Conservation (phyloP, 1,140 invertebrate genomes). For the Archegozetes longisetosus region DNA sequence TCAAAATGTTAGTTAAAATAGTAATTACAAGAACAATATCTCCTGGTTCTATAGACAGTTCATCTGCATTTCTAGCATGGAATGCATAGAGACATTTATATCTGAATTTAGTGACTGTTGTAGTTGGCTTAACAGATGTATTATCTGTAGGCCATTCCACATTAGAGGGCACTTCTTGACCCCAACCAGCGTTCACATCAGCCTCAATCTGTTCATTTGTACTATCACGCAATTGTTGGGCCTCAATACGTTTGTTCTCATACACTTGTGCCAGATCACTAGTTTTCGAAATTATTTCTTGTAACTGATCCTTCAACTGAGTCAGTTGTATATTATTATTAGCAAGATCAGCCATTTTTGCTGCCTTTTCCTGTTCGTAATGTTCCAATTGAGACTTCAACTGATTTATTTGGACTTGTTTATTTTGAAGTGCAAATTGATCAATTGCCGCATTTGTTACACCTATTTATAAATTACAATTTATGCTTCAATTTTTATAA, state of each 20-base stretch:
- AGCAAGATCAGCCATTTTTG: slow-evolving; percentile 61
- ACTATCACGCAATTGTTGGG: slow-evolving; percentile 2
- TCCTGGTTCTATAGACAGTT: slow-evolving; percentile 81
- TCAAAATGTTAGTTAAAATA: no score
- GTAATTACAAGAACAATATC: slow-evolving; percentile 75
- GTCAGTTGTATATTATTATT: slow-evolving; percentile 55
- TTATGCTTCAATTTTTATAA: no score
- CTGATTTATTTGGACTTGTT: slow-evolving; percentile 63
- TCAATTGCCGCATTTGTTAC: neutral
- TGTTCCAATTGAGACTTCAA: slow-evolving; percentile 52
- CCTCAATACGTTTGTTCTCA: slow-evolving; percentile 6
- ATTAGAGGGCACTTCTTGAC: neutral
- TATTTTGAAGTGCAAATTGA: slow-evolving; percentile 22
- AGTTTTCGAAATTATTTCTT: neutral
- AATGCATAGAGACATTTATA: slow-evolving; percentile 89
- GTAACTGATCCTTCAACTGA: slow-evolving; percentile 13
- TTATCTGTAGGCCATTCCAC: neutral
- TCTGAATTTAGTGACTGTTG: slow-evolving; percentile 23
- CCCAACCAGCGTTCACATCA: neutral
- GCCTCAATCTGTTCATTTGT: neutral
- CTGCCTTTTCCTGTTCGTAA: slow-evolving; percentile 45
- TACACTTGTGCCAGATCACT: slow-evolving; percentile 4
- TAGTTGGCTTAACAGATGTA: neutral
- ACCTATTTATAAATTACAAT: no score
- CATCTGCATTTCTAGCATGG: slow-evolving; percentile 75